Conservation (phyloP, 2,113 vertebrate species). For the Mungos mungo region DNA sequence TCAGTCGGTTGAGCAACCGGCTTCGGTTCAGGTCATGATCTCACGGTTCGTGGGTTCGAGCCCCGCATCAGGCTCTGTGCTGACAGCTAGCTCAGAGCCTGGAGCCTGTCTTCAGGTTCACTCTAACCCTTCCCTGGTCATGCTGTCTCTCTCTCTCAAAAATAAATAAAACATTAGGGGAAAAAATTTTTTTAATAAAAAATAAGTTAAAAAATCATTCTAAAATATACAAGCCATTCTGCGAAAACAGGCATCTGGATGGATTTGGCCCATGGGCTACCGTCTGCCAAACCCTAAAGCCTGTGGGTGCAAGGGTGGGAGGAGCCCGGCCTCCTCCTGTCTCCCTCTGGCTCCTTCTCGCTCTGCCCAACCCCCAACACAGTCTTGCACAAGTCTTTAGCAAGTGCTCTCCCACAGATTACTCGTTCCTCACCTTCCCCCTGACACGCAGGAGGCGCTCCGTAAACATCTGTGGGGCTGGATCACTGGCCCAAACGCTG, state of each 20-base stretch:
- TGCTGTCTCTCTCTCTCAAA: too few relatives aligned
- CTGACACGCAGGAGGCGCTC: background rate
- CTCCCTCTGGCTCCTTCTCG: background rate
- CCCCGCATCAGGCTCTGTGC: too few relatives aligned
- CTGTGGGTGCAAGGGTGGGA: background rate
- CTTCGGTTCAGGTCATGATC: too few relatives aligned
- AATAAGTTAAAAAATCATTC: background rate
- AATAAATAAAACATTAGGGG: too few relatives aligned
- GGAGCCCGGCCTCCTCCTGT: background rate
- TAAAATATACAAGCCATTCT: conserved; percentile 12
- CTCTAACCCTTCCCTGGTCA: too few relatives aligned
- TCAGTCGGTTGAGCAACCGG: too few relatives aligned
- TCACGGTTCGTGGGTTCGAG: too few relatives aligned
- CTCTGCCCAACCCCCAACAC: background rate
- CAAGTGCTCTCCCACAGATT: background rate
- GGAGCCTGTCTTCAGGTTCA: too few relatives aligned
- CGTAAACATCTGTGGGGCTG: background rate
- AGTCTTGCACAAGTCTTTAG: background rate
- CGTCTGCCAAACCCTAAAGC: background rate
- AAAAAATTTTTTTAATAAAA: too few relatives aligned
- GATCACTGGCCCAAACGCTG: background rate
- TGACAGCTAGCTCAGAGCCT: too few relatives aligned
- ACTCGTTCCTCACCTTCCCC: background rate
- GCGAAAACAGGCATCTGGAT: background rate
- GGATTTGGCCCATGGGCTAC: background rate